Conservation (phyloP, 2,797 vertebrate genomes). For the Sebastes hubbsi region DNA sequence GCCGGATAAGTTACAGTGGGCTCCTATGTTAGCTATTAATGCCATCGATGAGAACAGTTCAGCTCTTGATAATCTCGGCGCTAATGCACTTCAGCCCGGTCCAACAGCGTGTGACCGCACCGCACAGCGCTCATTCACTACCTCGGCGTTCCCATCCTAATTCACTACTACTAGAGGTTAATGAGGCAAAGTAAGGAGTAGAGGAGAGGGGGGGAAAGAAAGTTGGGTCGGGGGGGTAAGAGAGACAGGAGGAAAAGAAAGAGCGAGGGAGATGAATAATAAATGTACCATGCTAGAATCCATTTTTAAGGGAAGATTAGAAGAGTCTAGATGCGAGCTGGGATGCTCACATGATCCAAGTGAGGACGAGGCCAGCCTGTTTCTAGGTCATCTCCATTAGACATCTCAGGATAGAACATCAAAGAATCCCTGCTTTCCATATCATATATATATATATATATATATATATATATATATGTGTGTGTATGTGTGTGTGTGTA, state of each 20-base stretch:
- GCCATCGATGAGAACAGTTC: slow-evolving; percentile 39
- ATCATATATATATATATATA: neutral
- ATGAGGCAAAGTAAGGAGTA: slow-evolving; percentile 68
- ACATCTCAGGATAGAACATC: slow-evolving; percentile 52
- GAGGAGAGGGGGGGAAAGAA: slow-evolving; percentile 45
- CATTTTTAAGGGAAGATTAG: slow-evolving; percentile 76
- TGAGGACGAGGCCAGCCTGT: slow-evolving; percentile 53
- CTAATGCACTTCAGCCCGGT: slow-evolving; percentile 51
- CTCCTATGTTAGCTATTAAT: slow-evolving; percentile 26
- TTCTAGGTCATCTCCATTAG: slow-evolving; percentile 74
- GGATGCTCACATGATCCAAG: slow-evolving; percentile 62
- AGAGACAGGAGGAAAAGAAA: slow-evolving; percentile 45
- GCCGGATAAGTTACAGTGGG: slow-evolving; percentile 31
- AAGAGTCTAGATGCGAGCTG: slow-evolving; percentile 64
- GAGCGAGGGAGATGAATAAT: slow-evolving; percentile 75
- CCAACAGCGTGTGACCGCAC: slow-evolving; percentile 41
- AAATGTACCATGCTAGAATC: slow-evolving; percentile 71
- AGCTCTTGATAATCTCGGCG: slow-evolving; percentile 47
- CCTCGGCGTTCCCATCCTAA: slow-evolving; percentile 38
- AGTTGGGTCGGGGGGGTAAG: slow-evolving; percentile 38
- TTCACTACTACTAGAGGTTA: slow-evolving; percentile 62
- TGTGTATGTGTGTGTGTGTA: neutral
- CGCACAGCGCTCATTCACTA: slow-evolving; percentile 43
- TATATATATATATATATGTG: neutral
- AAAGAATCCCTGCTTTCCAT: slow-evolving; percentile 40